A percentile compares a stretch with the other conserved stretches of the same genome.
Conservation (phyloP, 2,113 vertebrate species). For the Psophia crepitans region DNA sequence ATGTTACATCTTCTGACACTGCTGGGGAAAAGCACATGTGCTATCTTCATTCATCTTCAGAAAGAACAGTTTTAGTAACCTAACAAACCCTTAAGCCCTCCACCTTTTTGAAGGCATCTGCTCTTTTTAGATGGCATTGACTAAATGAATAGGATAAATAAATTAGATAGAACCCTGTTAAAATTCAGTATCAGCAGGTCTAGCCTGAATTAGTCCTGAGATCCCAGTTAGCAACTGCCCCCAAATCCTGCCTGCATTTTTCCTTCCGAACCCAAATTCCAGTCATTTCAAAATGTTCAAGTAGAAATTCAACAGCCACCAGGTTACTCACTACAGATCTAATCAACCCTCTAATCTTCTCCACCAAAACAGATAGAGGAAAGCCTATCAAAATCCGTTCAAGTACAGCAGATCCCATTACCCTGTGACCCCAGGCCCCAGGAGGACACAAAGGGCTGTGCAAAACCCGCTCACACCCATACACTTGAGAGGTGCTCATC, state of each 20-base stretch:
- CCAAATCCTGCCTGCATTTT: neutral
- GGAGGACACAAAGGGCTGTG: neutral
- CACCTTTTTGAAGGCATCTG: neutral
- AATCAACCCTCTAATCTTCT: neutral
- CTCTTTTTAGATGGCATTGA: neutral
- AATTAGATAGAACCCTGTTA: neutral
- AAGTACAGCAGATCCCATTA: neutral
- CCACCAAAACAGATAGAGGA: neutral
- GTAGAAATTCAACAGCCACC: neutral
- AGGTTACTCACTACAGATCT: neutral
- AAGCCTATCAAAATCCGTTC: neutral
- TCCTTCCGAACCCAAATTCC: neutral
- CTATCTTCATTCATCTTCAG: neutral
- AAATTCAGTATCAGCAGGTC: neutral
- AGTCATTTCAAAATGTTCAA: neutral
- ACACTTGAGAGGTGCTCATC: fast-evolving
- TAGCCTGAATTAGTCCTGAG: neutral
- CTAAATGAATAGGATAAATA: neutral
- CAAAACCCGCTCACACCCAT: neutral
- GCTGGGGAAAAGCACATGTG: neutral
- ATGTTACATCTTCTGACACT: neutral
- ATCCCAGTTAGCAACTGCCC: neutral
- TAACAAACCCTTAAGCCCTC: neutral
- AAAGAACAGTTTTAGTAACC: neutral
- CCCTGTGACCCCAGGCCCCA: neutral